These are phyloP conservation scores for Pteria penguin DNA, from an alignment of 2,888 invertebrate genomes.

Conservation along the genomic window DNA sequence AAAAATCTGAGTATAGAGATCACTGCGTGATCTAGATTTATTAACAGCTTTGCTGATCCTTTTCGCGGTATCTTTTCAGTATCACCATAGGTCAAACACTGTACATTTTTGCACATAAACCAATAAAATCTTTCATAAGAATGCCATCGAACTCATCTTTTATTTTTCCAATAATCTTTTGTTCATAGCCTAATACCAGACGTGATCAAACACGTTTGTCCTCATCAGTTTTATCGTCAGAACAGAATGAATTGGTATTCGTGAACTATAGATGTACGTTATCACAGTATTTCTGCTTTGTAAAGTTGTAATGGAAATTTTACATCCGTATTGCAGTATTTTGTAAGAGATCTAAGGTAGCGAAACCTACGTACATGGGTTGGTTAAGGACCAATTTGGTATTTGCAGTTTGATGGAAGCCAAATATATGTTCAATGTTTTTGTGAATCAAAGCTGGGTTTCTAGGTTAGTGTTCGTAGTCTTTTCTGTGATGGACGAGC, in stretches of 20 bases:
- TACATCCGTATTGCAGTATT: conserved; percentile 9
- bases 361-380: conserved; percentile 42
- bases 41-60: no score
- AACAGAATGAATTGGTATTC: conserved; percentile 14
- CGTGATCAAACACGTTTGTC: no score
- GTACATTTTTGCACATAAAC: no score
- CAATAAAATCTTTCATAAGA: no score
- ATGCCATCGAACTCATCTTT: no score
- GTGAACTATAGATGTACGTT: conserved; percentile 3
- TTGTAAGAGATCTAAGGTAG: conserved; percentile 11
- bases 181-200: no score
- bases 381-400: conserved; percentile 42
- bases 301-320: conserved; percentile 11
- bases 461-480: conserved; percentile 38
- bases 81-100: no score
- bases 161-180: no score
- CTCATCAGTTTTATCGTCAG: not conserved
- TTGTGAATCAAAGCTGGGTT: conserved; percentile 31
- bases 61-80: no score
- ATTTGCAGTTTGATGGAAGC: conserved; percentile 37
- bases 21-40: no score
- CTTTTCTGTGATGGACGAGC: conserved; percentile 22
- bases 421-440: conserved; percentile 35
- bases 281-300: conserved; percentile 12
- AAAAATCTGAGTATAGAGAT: no score